These are phyloP conservation scores for Choloepus hoffmanni DNA, from an alignment of 2,113 vertebrate genomes.

Conservation along the genomic window DNA sequence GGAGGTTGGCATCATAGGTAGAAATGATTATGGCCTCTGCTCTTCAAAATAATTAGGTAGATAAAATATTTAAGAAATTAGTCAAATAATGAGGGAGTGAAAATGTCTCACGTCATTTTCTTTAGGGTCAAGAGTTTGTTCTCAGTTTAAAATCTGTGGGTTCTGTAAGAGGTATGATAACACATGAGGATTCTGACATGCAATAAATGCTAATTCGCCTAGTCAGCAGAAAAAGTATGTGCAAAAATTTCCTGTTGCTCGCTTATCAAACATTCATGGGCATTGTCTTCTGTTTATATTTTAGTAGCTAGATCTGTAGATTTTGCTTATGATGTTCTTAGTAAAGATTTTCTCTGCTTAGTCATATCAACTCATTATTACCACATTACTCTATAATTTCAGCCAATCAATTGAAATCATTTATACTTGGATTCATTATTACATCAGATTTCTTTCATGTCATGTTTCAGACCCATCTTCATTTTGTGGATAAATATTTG, in stretches of 20 bases:
- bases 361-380: not conserved
- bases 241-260: not conserved
- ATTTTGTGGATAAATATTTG: not conserved
- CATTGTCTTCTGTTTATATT: not conserved
- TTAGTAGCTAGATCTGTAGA: not conserved
- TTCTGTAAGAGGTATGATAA: not conserved
- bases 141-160: not conserved
- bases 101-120: not conserved
- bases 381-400: not conserved
- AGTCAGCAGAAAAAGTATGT: not conserved
- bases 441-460: not conserved
- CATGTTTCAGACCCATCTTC: not conserved
- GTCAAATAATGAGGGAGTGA: not conserved
- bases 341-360: not conserved
- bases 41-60: not conserved
- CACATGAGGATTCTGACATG: not conserved
- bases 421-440: not conserved
- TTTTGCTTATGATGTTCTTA: not conserved
- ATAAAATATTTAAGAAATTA: constrained; percentile 31
- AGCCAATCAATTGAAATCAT: constrained; percentile 6
- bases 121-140: not conserved
- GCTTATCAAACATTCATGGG: not conserved
- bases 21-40: not conserved
- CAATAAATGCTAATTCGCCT: not conserved
- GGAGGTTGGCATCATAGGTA: not conserved